Evolutionary conservation across 92 coral and sea anemone species (phyloP), one percentile per base, ranked within the genome.

Genomic region (Isaurus tuberculatus): DNA sequence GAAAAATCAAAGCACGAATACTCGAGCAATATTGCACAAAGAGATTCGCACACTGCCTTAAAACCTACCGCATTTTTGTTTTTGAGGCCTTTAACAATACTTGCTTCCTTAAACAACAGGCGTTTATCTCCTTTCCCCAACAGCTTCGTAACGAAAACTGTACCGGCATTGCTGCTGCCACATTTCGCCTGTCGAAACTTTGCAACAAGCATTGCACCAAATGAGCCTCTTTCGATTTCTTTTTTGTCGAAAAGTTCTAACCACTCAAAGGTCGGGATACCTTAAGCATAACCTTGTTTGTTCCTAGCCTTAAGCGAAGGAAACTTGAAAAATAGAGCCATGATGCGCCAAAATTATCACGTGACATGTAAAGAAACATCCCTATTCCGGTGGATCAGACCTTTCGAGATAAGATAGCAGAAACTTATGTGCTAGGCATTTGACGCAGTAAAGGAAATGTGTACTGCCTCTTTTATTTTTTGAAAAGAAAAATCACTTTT

Each of bases 11-110:
- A 86, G 32, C 57, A 86, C 79, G 74, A 60, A 65, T 85, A 89
- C 60, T 81, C 91, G 0, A 90, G 87, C 85, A 86, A 81, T 8
- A 86, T 86, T 40, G 87, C 36, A 61, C 89, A 89, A 16, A 90
- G 87, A 6, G 75, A 26, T 8, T 65, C 37, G 37, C 90, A 80
- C 8, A 70, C 48, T 0, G 80, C 87, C 73, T 65, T 64, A 20
- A 81, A 73, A 46, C 74, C 78, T n/a, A 90, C 90, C 2, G 86
- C 55, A 58, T 90, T 75, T 29, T 70, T 70, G 63, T 83, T 74
- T 36, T 75, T 48, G 5, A 68, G 78, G 26, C 90, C 84, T 14
- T 86, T 80, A 16, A 79, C 42, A 44, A 89, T 72, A 26, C 20
- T 72, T 17, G 92, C 92, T 58, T 89, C 92, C 48, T 73, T 89